phyloP scores from a whole-genome alignment of 2,888 invertebrate species.

The Platycnemis pennipes region DNA sequence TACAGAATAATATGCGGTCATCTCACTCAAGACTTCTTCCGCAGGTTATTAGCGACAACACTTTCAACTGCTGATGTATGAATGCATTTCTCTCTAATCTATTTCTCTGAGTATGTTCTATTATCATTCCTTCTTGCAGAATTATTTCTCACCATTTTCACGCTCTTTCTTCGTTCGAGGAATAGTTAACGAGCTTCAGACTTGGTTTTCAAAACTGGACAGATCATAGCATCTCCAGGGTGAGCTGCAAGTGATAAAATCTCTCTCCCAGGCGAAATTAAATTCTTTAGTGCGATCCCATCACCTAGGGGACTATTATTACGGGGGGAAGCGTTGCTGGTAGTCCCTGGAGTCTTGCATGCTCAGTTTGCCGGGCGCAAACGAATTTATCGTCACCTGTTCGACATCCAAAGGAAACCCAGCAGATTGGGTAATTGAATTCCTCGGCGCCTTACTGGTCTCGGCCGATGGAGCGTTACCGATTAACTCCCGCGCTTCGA shows the following conservation, averaged over 20 bases:
- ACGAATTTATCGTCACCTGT: conserved; percentile 12
- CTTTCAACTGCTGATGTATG: too few relatives aligned
- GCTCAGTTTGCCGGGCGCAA: background rate
- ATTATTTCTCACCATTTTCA: too few relatives aligned
- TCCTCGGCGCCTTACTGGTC: background rate
- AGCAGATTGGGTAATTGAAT: conserved; percentile 5
- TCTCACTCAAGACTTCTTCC: background rate
- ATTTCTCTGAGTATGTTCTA: too few relatives aligned
- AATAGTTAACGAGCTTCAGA: too few relatives aligned
- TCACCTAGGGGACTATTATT: background rate
- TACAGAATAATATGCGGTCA: too few relatives aligned
- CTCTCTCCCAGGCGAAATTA: background rate
- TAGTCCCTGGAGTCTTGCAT: background rate
- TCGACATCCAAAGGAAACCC: conserved; percentile 8
- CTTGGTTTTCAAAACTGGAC: too few relatives aligned
- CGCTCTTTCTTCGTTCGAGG: too few relatives aligned
- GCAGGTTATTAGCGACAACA: too few relatives aligned
- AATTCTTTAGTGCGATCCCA: background rate
- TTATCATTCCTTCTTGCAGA: too few relatives aligned
- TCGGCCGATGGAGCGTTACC: background rate
- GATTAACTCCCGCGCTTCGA: background rate
- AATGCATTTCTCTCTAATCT: too few relatives aligned
- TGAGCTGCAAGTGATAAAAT: background rate
- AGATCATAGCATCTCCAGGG: too few relatives aligned
- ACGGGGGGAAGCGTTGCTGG: background rate